Base-by-base conservation (phyloP, 2,888 invertebrate genomes). In the Folsomia candida region DNA sequence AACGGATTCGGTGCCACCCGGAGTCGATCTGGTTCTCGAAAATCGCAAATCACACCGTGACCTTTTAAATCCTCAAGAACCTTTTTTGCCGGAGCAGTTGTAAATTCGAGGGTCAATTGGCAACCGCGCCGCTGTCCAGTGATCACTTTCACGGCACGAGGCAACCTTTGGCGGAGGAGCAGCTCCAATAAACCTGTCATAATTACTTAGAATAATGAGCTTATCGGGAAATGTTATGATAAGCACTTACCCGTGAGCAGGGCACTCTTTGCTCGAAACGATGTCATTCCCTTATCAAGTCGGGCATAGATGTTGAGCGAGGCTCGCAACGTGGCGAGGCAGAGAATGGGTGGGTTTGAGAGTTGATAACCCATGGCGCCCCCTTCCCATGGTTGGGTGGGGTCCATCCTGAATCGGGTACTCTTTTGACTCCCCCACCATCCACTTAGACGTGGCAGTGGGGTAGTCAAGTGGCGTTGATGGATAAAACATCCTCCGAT, bases 401-500 rank as follows among this genome's bases (percentile, higher is more conserved):
- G n/a, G 20, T 57, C 24, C 57, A 57, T 57, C n/a, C 4, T 4
- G 24, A 57, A 57, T 57, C 57, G 20, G 6, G 57, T 57, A 4
- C 9, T 6, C n/a, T 57, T 57, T 22, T 18, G 22, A 57, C 24
- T n/a, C 9, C 22, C 20, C 57, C 57, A 57, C 57, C 57, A 57
- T 6, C 57, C 57, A 37, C 37, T 37, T 9, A 37, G 37, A 9
- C 37, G 4, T 4, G 57, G 9, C 4, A 57, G 4, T 4, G 22
- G 20, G 4, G 57, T 9, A 22, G 22, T 11, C 6, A 6, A 9
- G n/a, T 57, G 20, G 82, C 80, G 79, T 86, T 85, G 20, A 73
- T 87, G 85, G 4, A 86, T 77, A 78, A 83, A 86, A 1, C 83
- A 80, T 0, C 84, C 84, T 2, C 83, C 84, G 47, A 86, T 79